Evolutionary conservation across 2,113 vertebrate species (phyloP).

Genomic region (Charina bottae): DNA sequence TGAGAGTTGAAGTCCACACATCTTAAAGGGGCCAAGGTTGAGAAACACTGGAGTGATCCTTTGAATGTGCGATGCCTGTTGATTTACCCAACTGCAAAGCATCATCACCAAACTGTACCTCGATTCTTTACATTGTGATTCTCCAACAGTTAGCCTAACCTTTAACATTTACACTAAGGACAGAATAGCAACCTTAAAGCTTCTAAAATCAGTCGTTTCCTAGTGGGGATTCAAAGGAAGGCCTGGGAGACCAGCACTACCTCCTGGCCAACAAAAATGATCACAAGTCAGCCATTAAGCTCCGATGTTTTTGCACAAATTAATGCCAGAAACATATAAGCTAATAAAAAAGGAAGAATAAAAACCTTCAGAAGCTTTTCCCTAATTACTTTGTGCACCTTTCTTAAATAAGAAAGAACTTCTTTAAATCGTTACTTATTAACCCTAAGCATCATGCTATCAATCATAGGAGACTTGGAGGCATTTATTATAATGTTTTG

Average conservation of each 20-base stretch:
- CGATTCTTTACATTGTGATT: not conserved
- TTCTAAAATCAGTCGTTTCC: not conserved
- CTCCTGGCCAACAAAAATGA: not conserved
- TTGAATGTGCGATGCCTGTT: fast-evolving
- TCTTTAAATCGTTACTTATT: not conserved
- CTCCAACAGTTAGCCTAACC: not conserved
- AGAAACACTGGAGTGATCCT: not conserved
- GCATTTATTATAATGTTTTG: not conserved
- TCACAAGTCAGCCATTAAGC: not conserved
- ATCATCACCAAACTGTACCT: not conserved
- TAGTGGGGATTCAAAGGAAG: too few species aligned
- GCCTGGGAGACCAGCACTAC: not conserved
- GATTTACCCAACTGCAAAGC: conserved; percentile 4
- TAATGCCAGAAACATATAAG: not conserved
- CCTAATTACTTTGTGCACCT: not conserved
- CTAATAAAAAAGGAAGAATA: not conserved
- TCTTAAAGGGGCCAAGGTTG: too few species aligned
- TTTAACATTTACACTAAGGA: not conserved
- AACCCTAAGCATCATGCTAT: too few species aligned
- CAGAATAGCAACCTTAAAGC: not conserved
- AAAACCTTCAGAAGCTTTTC: not conserved
- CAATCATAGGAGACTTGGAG: not conserved
- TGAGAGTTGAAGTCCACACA: too few species aligned
- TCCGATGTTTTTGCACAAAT: not conserved
- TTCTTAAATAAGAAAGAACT: not conserved